Conservation (phyloP, 2,113 vertebrate species). For the Nycticryphes semicollaris region DNA sequence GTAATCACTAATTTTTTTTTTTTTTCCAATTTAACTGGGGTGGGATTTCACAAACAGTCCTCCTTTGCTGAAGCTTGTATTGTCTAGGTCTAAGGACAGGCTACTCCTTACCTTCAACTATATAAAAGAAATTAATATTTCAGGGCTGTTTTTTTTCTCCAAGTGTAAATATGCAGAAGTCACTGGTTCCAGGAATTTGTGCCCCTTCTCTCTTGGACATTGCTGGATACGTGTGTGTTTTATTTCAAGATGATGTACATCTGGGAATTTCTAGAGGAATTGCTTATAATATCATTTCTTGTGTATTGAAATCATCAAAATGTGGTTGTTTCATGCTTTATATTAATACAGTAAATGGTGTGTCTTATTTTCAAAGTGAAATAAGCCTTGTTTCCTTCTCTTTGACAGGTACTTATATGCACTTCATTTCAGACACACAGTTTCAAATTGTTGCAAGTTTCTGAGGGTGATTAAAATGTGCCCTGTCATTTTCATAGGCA, state of each 20-base stretch:
- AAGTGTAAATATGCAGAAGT: background rate
- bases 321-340: background rate
- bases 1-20: background rate
- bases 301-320: background rate
- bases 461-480: constrained; percentile 11
- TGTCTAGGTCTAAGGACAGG: background rate
- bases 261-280: background rate
- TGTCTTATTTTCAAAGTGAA: background rate
- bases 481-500: background rate
- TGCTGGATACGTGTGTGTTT: background rate
- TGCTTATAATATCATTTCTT: background rate
- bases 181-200: background rate
- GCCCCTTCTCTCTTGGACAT: background rate
- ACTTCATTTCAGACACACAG: background rate
- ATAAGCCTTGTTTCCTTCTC: background rate
- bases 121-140: background rate
- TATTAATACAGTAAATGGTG: background rate
- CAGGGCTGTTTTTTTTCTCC: background rate
- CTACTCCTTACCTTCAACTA: background rate
- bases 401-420: background rate
- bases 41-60: background rate
- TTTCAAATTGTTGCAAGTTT: background rate
- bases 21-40: background rate
- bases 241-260: background rate
- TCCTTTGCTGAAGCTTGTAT: background rate